Conservation (phyloP, 23 tunicate species). For the Phallusia fumigata region DNA sequence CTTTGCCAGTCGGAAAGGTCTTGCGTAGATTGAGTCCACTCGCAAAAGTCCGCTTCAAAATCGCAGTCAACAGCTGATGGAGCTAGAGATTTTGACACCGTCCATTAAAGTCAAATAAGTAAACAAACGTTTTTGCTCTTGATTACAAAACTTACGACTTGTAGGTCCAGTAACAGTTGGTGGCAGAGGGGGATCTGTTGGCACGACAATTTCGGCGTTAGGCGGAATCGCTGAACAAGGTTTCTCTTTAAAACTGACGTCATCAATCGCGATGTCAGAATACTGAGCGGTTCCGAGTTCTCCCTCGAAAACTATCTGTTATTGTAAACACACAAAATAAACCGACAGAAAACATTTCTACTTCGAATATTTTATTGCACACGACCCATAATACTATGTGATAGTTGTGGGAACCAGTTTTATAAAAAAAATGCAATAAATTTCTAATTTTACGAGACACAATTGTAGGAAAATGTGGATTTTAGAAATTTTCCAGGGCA, state of each 20-base stretch:
- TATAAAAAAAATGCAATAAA: too few species aligned
- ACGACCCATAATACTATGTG: too few species aligned
- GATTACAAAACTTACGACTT: neutral
- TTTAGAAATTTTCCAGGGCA: too few species aligned
- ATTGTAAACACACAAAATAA: neutral
- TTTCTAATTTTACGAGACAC: too few species aligned
- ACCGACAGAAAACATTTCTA: too few species aligned
- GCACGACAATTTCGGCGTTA: constrained; percentile 25
- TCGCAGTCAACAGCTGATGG: constrained; percentile 49
- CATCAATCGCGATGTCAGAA: constrained; percentile 69
- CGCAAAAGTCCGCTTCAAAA: constrained; percentile 41
- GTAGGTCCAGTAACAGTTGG: constrained; percentile 32
- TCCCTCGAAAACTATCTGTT: constrained; percentile 55
- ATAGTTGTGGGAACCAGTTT: too few species aligned
- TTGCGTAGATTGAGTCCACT: constrained; percentile 35
- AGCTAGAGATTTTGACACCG: neutral
- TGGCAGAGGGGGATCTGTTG: constrained; percentile 25
- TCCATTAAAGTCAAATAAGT: neutral
- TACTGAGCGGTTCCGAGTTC: constrained; percentile 38
- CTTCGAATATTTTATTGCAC: too few species aligned
- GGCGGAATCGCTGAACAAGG: constrained; percentile 54
- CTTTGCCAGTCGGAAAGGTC: constrained; percentile 32
- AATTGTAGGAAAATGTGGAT: too few species aligned
- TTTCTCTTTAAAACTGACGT: constrained; percentile 41
- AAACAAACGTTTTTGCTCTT: neutral